Evolutionary conservation across 2,797 vertebrate species (phyloP), one percentile per base, ranked within the genome.

Genomic region (Leptoclinus maculatus): DNA sequence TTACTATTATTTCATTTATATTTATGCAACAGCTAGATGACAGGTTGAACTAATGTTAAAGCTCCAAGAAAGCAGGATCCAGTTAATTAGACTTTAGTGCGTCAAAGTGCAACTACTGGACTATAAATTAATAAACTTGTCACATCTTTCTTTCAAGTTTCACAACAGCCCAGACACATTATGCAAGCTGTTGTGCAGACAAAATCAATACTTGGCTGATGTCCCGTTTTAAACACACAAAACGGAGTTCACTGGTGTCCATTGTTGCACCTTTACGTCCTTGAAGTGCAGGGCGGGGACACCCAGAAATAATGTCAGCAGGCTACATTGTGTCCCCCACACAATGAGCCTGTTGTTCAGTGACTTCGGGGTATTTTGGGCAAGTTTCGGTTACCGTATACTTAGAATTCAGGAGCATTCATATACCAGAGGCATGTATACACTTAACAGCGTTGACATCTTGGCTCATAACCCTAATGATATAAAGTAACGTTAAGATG

Each of bases 191-290:
- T n/a, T 75, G 54, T 60, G 81, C 51, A 83, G 82, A 89, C 68
- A 71, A 70, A 87, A 92, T 88, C 87, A 92, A 91, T 91, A 88
- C 68, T 68, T 92, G 90, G 83, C 87, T 76, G 84, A 85, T 88
- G 83, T 85, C 92, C 92, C 83, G 68, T 62, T 73, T 77, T 74
- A 89, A 92, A 34, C 7, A 58, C 41, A 79, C 59, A 65, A 62
- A 82, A 78, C 63, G 56, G 38, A 75, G 78, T 68, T 64, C 23
- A 68, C 64, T 73, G 67, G 87, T 93, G 85, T 80, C 90, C 87
- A 93, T 95, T 94, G 89, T 94, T 93, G 79, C 85, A 91, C 88
- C 79, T 34, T 91, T 78, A 76, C 78, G 88, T 92, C 89, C 86
- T 92, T 92, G 86, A 92, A 87, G 79, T 19, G 63, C 84, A 84